phyloP scores from a whole-genome alignment of 2,888 invertebrate species.

The Parapristionchus giblindavisi region DNA sequence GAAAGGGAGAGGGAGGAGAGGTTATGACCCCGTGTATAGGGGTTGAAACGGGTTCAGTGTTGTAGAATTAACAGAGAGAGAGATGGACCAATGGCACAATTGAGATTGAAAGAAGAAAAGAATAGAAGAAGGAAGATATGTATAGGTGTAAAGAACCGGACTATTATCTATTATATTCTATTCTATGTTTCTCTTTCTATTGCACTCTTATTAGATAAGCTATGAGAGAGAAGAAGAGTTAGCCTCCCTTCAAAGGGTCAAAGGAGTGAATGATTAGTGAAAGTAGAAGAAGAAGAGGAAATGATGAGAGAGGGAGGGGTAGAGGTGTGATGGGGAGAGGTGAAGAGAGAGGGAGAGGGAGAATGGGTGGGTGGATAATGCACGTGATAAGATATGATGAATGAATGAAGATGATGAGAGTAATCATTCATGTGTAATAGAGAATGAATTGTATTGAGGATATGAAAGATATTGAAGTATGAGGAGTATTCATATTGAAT shows the following conservation, averaged over 20 bases:
- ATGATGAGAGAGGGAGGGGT: constrained; percentile 9
- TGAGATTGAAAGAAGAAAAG: neutral
- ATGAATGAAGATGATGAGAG: neutral
- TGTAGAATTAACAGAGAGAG: constrained; percentile 9
- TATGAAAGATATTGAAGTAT: no score
- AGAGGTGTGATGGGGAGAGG: constrained; percentile 1
- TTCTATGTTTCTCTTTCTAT: no score
- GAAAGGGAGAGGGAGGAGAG: neutral
- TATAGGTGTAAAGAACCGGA: no score
- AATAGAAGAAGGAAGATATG: neutral
- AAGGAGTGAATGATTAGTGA: constrained; percentile 1
- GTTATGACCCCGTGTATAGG: constrained; percentile 5
- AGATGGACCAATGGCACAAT: neutral
- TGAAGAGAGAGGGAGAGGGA: neutral
- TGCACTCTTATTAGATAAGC: no score
- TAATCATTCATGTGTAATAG: neutral
- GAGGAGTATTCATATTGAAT: no score
- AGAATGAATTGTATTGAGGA: neutral
- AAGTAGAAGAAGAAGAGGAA: neutral
- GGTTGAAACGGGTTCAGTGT: constrained; percentile 1
- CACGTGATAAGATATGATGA: neutral
- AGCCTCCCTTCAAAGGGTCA: neutral
- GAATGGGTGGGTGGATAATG: neutral
- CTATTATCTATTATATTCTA: no score
- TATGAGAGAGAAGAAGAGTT: no score